Percentiles rank a stretch among this genome's conserved stretches.
These are phyloP conservation scores for Neoascia interrupta DNA, from an alignment of 2,888 invertebrate genomes.

Conservation along the genomic window DNA sequence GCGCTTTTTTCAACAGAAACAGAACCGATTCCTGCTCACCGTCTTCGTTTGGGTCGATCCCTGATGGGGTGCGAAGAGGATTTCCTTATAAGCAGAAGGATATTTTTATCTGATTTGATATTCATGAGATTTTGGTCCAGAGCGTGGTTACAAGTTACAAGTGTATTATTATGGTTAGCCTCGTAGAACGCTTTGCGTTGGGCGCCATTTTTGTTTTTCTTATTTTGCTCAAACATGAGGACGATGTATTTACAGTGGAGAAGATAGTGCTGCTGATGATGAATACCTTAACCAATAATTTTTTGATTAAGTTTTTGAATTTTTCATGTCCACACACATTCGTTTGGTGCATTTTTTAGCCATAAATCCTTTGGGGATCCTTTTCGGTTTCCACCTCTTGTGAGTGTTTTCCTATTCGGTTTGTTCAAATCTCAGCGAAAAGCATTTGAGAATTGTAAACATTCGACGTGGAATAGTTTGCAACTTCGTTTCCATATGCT, in stretches of 20 bases:
- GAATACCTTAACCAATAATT: slow-evolving; percentile 61
- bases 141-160: slow-evolving; percentile 55
- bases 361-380: slow-evolving; percentile 49
- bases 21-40: not conserved
- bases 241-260: not conserved
- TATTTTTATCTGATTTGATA: slow-evolving; percentile 61
- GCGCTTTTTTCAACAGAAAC: not conserved
- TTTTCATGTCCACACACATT: slow-evolving; percentile 29
- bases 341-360: not conserved
- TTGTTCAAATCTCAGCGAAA: slow-evolving; percentile 49
- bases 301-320: slow-evolving; percentile 64
- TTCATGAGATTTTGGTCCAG: slow-evolving; percentile 64
- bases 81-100: too few relatives aligned
- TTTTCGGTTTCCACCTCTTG: not conserved
- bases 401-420: slow-evolving; percentile 4
- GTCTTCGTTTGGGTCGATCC: slow-evolving; percentile 16
- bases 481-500: slow-evolving; percentile 58
- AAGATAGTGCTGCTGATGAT: slow-evolving; percentile 26
- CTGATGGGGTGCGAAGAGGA: slow-evolving; percentile 45
- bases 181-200: not conserved
- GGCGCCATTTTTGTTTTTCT: slow-evolving; percentile 25
- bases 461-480: slow-evolving; percentile 54
- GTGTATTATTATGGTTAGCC: slow-evolving; percentile 35
- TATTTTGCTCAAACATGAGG: slow-evolving; percentile 3
- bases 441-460: slow-evolving; percentile 44